Evolutionary conservation across 2,888 invertebrate genomes (phyloP), one percentile per base, ranked within the genome.

Genomic region (Ophion slaviceki): DNA sequence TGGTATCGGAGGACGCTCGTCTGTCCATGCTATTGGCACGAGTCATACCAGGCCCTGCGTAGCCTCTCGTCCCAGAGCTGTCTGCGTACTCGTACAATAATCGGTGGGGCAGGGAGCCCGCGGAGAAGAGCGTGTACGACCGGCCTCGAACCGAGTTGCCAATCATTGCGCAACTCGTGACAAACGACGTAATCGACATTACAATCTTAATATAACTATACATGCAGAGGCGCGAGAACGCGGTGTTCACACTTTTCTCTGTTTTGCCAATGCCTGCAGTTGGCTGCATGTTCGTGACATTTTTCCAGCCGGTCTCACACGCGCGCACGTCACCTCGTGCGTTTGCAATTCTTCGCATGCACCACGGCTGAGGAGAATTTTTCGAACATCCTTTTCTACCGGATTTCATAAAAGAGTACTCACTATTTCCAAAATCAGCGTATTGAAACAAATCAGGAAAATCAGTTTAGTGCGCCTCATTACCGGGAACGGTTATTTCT

Each of bases 61-160:
- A n/a, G 68, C 3, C 36, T 7, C 36, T 3, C 88, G 86, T 88
- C 82, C 85, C 71, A 78, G 81, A 84, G 85, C 78, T 88, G 75
- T 79, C 80, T 82, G 83, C 80, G 87, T 78, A 7, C 78, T 83
- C 78, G 78, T 64, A 17, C 53, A 45, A 45, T 20, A 68, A 68
- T 71, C 61, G 76, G 68, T 74, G 80, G 67, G 80, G 80, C 72
- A 57, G 72, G 40, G 7, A 40, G 8, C 14, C 53, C 3, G 53
- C 78, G 80, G 72, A 71, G 68, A 82, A 7, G 7, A 61, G 24
- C 77, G 82, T 85, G 28, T 32, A 89, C 89, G 92, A 92, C 91
- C 92, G 92, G 88, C 92, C 92, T 92, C 91, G 92, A 92, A 92
- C 91, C 53, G 53, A 17, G 53, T 88, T 90, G 88, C 79, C 72